Base-by-base conservation (phyloP, 37 sponge, comb jelly and placozoan species). In the Crambe crambe region DNA sequence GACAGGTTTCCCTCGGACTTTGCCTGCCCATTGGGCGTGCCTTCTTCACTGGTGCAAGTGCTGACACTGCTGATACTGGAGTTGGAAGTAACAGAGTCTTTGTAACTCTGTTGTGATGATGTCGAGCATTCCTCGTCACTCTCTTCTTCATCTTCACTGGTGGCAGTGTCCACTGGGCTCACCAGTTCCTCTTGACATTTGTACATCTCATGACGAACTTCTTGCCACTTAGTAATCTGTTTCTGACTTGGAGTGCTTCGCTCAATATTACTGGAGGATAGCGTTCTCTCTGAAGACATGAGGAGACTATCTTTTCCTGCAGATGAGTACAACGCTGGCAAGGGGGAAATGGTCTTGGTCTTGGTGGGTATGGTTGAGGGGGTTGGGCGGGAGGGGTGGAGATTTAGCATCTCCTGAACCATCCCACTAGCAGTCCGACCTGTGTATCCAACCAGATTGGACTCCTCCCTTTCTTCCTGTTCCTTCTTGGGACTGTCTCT, bases 321-420 rank as follows among this genome's bases (percentile, higher is more conserved):
- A 23, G 70, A 40, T 9, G 37, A 40, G 3, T 17, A 25, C 23
- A 35, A 39, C 9, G 69, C 10, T 36, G 54, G 47, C 3, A 34
- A 36, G 15, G 61, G 62, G 42, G 40, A 6, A 4, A 1, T 42
- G 56, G 1, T 42, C 36, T 10, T 73, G 32, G 57, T 6, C 38
- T 3, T n/a, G n/a, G n/a, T n/a, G n/a, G n/a, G n/a, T n/a, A n/a
- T n/a, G n/a, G n/a, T n/a, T n/a, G n/a, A n/a, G n/a, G n/a, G n/a
- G n/a, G n/a, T n/a, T n/a, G n/a, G n/a, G n/a, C 43, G 9, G 34
- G 56, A 32, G 36, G 35, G 56, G 41, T 38, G 39, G 23, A 71
- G 81, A 21, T 42, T 17, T 1, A 80, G 72, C 59, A 80, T 60
- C 61, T 80, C 72, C 42, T 80, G 58, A 0, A 80, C 81, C 71